Percentiles rank a stretch among this genome's conserved stretches.
Conservation (phyloP, 2,113 vertebrate genomes). For the Psettodes erumei region DNA sequence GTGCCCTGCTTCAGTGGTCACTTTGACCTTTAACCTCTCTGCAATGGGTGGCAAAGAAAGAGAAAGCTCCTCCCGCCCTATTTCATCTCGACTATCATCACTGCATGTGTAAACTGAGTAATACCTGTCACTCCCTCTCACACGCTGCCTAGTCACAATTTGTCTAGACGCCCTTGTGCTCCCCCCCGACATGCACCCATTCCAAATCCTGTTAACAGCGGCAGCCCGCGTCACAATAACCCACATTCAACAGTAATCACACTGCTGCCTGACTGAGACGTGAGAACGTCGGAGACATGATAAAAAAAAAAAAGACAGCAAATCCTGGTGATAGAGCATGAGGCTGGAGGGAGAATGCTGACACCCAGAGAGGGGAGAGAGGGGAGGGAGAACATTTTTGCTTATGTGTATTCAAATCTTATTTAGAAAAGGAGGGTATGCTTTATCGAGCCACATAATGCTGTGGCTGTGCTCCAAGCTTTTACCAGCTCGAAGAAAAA, state of each 20-base stretch:
- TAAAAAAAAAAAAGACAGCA: conserved; percentile 5
- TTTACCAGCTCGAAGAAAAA: neutral
- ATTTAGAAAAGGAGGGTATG: conserved; percentile 64
- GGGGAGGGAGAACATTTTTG: conserved; percentile 10
- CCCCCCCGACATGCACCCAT: conserved; percentile 50
- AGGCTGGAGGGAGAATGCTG: conserved; percentile 36
- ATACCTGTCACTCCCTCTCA: conserved; percentile 46
- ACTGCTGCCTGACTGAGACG: conserved; percentile 45
- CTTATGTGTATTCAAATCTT: conserved; percentile 56
- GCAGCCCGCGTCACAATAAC: conserved; percentile 67
- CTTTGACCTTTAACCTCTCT: conserved; percentile 40
- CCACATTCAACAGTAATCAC: conserved; percentile 71
- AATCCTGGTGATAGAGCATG: conserved; percentile 44
- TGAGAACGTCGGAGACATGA: conserved; percentile 8
- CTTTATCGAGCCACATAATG: conserved; percentile 58
- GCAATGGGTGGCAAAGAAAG: neutral
- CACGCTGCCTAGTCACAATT: conserved; percentile 61
- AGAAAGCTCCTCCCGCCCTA: neutral
- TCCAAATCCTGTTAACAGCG: conserved; percentile 72
- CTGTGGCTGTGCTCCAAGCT: conserved; percentile 65
- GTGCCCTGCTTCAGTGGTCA: neutral
- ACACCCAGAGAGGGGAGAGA: conserved; percentile 27
- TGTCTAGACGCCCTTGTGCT: conserved; percentile 66
- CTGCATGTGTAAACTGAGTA: conserved; percentile 25
- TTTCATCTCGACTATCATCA: conserved; percentile 2